Evolutionary conservation across 2,113 vertebrate species (phyloP), one percentile per base, ranked within the genome.

Genomic region (Bothrops jararaca): DNA sequence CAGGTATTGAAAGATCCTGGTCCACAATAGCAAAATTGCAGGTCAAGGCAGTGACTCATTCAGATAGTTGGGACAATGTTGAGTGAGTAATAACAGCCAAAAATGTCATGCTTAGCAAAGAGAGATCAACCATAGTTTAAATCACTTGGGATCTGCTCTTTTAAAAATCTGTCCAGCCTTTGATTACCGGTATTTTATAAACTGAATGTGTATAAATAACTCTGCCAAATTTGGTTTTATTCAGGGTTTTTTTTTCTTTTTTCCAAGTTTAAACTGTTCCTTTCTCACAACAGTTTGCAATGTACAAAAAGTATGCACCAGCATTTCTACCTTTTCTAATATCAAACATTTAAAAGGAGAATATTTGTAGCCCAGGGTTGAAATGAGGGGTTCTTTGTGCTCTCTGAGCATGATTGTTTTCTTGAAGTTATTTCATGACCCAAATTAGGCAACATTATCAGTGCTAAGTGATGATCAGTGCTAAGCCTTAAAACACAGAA

Each of bases 11-110:
- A 0, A 80, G 52, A 87, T 93, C 92, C 90, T 90, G 29, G 92
- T 92, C 89, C 58, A 39, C 52, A 22, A 86, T 92, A 93, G 29
- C 58, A 89, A 93, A 92, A 86, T 34, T 93, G 88, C 93, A 91
- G 64, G 64, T 95, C 56, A 56, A 92, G 50, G 69, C 89, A 87
- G 20, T 20, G 89, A 87, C 93, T 74, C 53, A 92, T 53, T 4
- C 11, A 91, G 52, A 0, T 4, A 74, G 34, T 26, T 92, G 57
- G 34, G 69, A 93, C 50, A 95, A 91, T 0, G 0, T 58, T 56
- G 26, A 93, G 92, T 48, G 42, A 94, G 23, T 60, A 94, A 15
- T 60, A 89, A 86, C 26, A 56, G 50, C 4, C 29, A 6, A 86
- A 96, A 86, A 93, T 88, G 58, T 91, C 39, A 91, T 86, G 91